A percentile compares a stretch with the other conserved stretches of the same genome.
Evolutionary conservation across 2,113 vertebrate genomes (phyloP).

Genomic region (Phrynosoma blainvillii): DNA sequence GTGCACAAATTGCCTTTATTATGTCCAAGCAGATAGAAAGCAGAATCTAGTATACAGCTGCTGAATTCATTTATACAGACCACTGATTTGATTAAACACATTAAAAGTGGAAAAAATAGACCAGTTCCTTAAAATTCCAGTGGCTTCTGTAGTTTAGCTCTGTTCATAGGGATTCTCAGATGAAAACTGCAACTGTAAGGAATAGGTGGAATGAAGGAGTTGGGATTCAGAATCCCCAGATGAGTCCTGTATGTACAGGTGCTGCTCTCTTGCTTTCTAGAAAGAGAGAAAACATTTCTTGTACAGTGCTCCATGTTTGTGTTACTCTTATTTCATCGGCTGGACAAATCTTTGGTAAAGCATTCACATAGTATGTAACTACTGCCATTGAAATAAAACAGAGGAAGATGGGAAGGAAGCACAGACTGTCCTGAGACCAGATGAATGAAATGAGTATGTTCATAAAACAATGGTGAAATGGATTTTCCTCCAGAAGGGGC

Average conservation of each 20-base stretch:
- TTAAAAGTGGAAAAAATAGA: constrained; percentile 39
- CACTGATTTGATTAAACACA: constrained; percentile 52
- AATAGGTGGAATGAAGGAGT: neutral
- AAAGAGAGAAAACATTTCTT: neutral
- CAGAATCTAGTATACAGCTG: constrained; percentile 59
- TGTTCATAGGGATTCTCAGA: neutral
- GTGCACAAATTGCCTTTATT: constrained; percentile 80
- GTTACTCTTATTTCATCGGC: neutral
- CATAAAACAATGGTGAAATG: neutral
- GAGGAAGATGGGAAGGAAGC: neutral
- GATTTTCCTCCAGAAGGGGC: neutral
- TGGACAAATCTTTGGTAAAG: neutral
- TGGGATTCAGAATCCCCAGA: neutral
- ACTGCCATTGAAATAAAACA: neutral
- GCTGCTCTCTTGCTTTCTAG: neutral
- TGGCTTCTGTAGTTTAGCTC: neutral
- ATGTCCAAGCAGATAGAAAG: constrained; percentile 69
- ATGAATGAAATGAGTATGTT: neutral
- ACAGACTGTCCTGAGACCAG: neutral
- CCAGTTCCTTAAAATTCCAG: neutral
- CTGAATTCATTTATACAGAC: constrained; percentile 58
- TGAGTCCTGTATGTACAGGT: neutral
- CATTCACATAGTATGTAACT: too few relatives aligned
- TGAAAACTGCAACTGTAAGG: neutral
- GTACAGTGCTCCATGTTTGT: neutral